phyloP scores from a whole-genome alignment of 2,888 invertebrate genomes.

The Rhopalosiphum nymphaeae region DNA sequence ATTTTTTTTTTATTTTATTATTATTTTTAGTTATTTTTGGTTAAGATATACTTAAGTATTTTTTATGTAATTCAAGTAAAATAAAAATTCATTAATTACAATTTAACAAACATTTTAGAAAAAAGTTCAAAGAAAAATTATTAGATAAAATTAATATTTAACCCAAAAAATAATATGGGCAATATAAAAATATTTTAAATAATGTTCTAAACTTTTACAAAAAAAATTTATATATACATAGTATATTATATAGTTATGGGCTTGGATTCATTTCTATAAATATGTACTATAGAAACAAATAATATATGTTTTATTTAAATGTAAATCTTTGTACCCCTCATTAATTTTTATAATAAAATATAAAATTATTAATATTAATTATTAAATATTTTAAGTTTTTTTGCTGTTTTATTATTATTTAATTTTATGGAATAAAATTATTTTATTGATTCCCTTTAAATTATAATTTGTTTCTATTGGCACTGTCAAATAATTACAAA shows the following conservation, averaged over 20 bases:
- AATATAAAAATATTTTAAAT: conserved; percentile 34
- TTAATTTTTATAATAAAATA: conserved; percentile 57
- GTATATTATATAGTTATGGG: conserved; percentile 17
- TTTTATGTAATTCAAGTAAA: conserved; percentile 53
- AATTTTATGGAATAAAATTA: conserved; percentile 1
- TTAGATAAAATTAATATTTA: conserved; percentile 43
- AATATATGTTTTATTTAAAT: conserved; percentile 36
- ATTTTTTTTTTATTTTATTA: conserved; percentile 54
- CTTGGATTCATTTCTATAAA: conserved; percentile 32
- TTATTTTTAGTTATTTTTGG: conserved; percentile 43
- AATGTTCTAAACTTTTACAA: conserved; percentile 41
- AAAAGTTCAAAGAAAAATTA: conserved; percentile 29
- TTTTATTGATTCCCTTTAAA: conserved; percentile 13
- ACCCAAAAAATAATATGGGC: conserved; percentile 30
- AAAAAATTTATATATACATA: conserved; percentile 16
- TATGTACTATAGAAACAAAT: conserved; percentile 29
- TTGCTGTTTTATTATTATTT: conserved; percentile 44
- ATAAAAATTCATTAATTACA: conserved; percentile 42
- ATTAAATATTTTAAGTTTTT: conserved; percentile 50
- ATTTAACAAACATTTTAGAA: conserved; percentile 41
- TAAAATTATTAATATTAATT: conserved; percentile 35
- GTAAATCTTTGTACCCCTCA: conserved; percentile 39
- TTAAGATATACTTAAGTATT: conserved; percentile 60
- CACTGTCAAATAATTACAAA: conserved; percentile 40
- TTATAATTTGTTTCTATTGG: conserved; percentile 34